These are phyloP conservation scores for Gastracanthus pulcherrimus DNA, from an alignment of 2,888 invertebrate species.

Conservation along the genomic window DNA sequence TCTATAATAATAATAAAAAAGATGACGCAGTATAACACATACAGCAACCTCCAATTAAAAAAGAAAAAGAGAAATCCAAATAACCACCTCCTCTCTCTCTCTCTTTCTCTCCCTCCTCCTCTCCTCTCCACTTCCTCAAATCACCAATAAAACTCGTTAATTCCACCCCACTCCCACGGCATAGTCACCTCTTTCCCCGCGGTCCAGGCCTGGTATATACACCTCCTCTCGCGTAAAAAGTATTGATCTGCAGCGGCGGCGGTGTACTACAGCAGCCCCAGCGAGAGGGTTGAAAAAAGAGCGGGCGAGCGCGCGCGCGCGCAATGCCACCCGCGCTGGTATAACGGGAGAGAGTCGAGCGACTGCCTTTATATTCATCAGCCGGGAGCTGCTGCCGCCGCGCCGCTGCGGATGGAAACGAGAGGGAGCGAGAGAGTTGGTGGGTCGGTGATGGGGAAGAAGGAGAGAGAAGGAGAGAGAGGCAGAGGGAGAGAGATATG, in stretches of 20 bases:
- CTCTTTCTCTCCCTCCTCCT: conserved; percentile 48
- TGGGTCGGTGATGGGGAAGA: too few species aligned
- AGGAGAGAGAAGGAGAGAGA: too few species aligned
- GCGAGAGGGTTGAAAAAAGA: conserved; percentile 75
- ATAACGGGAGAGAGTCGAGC: too few species aligned
- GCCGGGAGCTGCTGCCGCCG: conserved; percentile 59
- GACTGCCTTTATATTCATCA: conserved; percentile 76
- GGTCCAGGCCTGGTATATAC: conserved; percentile 61
- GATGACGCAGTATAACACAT: too few species aligned
- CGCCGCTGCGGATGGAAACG: too few species aligned
- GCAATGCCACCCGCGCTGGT: conserved; percentile 75
- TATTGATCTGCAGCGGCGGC: conserved; percentile 73
- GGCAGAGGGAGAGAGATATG: too few species aligned
- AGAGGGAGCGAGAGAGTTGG: too few species aligned
- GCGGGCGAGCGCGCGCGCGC: too few species aligned
- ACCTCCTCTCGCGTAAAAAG: conserved; percentile 72
- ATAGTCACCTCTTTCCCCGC: conserved; percentile 38
- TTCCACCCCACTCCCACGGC: background rate
- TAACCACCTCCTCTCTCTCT: too few species aligned
- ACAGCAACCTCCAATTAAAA: too few species aligned
- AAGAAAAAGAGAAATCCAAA: too few species aligned
- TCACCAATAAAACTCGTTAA: conserved; percentile 16
- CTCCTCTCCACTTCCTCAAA: background rate
- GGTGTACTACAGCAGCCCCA: conserved; percentile 31
- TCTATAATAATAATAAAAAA: too few species aligned